Conservation (phyloP, 1,140 invertebrate genomes). For the Whitmania pigra region DNA sequence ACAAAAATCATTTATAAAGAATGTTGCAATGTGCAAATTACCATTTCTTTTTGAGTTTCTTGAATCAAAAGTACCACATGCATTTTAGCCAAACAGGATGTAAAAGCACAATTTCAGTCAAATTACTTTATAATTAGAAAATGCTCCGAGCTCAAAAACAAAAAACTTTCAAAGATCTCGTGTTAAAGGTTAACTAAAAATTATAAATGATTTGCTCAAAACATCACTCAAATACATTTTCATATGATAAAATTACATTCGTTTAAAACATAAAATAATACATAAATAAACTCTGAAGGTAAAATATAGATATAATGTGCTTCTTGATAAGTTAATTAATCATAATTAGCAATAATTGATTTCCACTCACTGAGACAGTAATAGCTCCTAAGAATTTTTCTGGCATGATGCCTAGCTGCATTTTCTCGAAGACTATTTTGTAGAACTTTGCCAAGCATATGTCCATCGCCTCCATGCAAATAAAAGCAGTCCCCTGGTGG, state of each 20-base stretch:
- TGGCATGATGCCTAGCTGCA: slow-evolving; percentile 36
- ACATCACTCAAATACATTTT: not conserved
- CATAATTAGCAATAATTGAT: not conserved
- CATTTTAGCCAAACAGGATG: too few relatives aligned
- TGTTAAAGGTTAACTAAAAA: not conserved
- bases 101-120: too few relatives aligned
- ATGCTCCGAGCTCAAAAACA: not conserved
- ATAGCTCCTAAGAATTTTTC: slow-evolving; percentile 56
- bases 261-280: not conserved
- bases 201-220: not conserved
- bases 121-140: too few relatives aligned
- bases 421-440: slow-evolving; percentile 70
- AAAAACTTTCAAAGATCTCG: not conserved
- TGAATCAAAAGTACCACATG: too few relatives aligned
- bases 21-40: too few relatives aligned
- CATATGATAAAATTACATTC: not conserved
- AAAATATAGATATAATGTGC: not conserved
- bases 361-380: slow-evolving; percentile 60
- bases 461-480: slow-evolving; percentile 99
- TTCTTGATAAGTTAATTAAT: not conserved
- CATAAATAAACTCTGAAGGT: not conserved
- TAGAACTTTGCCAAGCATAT: slow-evolving; percentile 99
- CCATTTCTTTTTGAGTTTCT: too few relatives aligned
- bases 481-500: slow-evolving; percentile 80
- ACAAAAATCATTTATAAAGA: too few relatives aligned